phyloP scores from a whole-genome alignment of 37 sponge, comb jelly and placozoan species.

The Haliclona indistincta region DNA sequence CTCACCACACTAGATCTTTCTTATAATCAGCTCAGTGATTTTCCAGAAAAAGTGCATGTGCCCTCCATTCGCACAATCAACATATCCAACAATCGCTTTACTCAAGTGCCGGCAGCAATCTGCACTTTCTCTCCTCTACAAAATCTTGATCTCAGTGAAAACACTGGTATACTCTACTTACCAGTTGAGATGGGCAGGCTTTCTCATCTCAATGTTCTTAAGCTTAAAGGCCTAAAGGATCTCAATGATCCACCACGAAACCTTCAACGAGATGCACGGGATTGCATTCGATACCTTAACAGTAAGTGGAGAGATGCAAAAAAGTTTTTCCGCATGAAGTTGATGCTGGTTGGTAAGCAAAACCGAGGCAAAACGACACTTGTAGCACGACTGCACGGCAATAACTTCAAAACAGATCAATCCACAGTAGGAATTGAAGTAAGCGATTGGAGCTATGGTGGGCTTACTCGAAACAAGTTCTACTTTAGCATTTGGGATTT shows the following conservation, averaged over 20 bases:
- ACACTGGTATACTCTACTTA: conserved; percentile 32
- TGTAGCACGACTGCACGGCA: conserved; percentile 56
- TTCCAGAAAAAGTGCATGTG: conserved; percentile 29
- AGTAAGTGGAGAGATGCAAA: conserved; percentile 35
- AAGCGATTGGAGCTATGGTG: conserved; percentile 52
- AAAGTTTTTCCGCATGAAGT: conserved; percentile 68
- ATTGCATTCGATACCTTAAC: conserved; percentile 52
- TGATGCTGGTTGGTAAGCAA: conserved; percentile 70
- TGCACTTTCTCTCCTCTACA: conserved; percentile 41
- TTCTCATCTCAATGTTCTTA: conserved; percentile 11
- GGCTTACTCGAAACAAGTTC: conserved; percentile 23
- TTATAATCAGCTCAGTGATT: conserved; percentile 47
- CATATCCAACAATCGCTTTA: conserved; percentile 58
- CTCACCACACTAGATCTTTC: conserved; percentile 58
- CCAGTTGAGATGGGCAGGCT: conserved; percentile 46
- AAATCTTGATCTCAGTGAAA: conserved; percentile 39
- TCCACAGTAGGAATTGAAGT: conserved; percentile 80
- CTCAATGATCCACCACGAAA: conserved; percentile 34
- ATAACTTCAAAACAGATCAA: conserved; percentile 36
- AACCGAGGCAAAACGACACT: conserved; percentile 73
- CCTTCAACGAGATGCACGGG: conserved; percentile 3
- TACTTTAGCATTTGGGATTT: conserved; percentile 86
- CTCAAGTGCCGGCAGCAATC: conserved; percentile 44
- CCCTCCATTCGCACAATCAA: conserved; percentile 34
- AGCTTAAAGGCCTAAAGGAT: conserved; percentile 28